Evolutionary conservation across 2,888 invertebrate genomes (phyloP).

Genomic region (Stenolophus ochropezus): DNA sequence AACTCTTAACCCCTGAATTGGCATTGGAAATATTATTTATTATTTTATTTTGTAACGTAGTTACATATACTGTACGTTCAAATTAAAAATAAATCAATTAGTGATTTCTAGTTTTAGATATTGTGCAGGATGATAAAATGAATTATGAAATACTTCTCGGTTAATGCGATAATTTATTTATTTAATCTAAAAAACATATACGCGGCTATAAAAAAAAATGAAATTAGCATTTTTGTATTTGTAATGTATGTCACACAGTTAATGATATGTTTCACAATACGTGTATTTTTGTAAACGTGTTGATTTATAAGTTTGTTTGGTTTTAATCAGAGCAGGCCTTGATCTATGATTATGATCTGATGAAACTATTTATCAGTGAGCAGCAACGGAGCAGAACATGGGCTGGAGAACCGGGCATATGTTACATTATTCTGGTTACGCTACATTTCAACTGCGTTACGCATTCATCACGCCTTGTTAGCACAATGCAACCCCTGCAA

Average conservation of each 20-base stretch:
- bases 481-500: not conserved
- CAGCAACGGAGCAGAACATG: slow-evolving; percentile 31
- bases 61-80: no score
- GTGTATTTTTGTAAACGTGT: not conserved
- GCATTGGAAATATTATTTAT: no score
- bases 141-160: not conserved
- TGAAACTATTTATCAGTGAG: slow-evolving; percentile 55
- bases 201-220: not conserved
- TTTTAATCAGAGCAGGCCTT: slow-evolving; percentile 55
- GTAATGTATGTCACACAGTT: slow-evolving; percentile 2
- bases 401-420: slow-evolving; percentile 13
- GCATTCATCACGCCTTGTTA: slow-evolving; percentile 33
- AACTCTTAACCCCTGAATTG: no score
- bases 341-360: slow-evolving; percentile 59
- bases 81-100: no score
- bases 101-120: no score
- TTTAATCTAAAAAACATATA: no score
- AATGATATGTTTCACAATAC: slow-evolving; percentile 20
- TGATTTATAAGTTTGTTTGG: slow-evolving; percentile 29
- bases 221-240: not conserved
- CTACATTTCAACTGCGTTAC: slow-evolving; percentile 30
- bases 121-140: no score
- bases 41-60: no score
- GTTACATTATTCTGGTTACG: slow-evolving; percentile 22
- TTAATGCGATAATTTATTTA: no score